phyloP scores from a whole-genome alignment of 2,113 vertebrate species.

The Kryptolebias marmoratus region DNA sequence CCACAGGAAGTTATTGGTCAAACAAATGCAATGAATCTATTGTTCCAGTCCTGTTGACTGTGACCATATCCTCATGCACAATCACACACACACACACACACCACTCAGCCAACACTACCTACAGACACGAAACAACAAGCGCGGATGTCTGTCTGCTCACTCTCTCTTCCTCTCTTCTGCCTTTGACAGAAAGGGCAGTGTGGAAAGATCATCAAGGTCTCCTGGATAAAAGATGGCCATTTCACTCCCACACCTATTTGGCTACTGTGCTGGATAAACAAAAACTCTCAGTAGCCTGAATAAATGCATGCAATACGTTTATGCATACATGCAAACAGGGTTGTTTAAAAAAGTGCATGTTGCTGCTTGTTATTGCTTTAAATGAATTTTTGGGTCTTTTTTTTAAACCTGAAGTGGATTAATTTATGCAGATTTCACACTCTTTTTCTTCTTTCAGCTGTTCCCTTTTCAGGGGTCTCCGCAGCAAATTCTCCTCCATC shows the following conservation, averaged over 20 bases:
- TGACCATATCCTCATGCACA: constrained; percentile 30
- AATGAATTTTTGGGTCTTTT: neutral
- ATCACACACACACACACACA: constrained; percentile 23
- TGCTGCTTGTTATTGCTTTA: neutral
- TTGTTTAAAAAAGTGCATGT: neutral
- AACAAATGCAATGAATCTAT: constrained; percentile 65
- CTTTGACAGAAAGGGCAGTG: constrained; percentile 20
- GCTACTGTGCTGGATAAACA: constrained; percentile 21
- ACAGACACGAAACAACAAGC: constrained; percentile 34
- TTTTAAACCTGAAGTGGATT: neutral
- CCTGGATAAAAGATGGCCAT: constrained; percentile 1
- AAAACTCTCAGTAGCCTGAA: constrained; percentile 17
- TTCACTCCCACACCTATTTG: constrained; percentile 20
- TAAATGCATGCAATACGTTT: constrained; percentile 11
- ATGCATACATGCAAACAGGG: neutral
- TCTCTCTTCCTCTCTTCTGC: constrained; percentile 11
- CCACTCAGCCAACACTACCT: constrained; percentile 19
- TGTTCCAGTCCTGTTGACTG: constrained; percentile 62
- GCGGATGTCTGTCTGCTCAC: constrained; percentile 7
- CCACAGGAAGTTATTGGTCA: constrained; percentile 74
- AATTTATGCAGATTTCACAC: neutral
- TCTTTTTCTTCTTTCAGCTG: too few species aligned
- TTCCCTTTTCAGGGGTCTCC: too few species aligned
- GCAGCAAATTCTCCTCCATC: too few species aligned
- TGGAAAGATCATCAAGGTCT: constrained; percentile 49